These are phyloP conservation scores for Leucosticte australis DNA, from an alignment of 2,113 vertebrate genomes.

Conservation along the genomic window DNA sequence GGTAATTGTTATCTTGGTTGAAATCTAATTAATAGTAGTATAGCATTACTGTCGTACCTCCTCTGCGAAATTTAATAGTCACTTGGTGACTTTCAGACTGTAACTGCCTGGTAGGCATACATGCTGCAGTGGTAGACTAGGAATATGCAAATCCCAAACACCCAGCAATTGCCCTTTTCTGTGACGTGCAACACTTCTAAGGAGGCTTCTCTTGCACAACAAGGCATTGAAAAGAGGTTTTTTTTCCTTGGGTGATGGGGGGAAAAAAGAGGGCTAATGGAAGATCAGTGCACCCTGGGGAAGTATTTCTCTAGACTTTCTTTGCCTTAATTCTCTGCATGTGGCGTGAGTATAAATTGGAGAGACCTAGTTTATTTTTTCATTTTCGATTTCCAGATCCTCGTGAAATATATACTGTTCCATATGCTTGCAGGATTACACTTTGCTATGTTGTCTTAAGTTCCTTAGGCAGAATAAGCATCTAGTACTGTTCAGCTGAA, in stretches of 20 bases:
- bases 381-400: not conserved
- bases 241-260: not conserved
- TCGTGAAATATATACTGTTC: not conserved
- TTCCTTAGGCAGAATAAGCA: not conserved
- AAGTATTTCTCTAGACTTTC: not conserved
- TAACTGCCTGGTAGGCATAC: not conserved
- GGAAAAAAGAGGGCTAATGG: not conserved
- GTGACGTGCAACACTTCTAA: not conserved
- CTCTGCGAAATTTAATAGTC: not conserved
- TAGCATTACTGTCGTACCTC: not conserved
- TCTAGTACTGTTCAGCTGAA: not conserved
- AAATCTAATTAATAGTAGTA: conserved; percentile 49
- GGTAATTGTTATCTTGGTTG: conserved; percentile 1
- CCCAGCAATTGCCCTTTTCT: not conserved
- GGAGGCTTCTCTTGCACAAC: not conserved
- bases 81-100: not conserved
- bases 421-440: not conserved
- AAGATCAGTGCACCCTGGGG: not conserved
- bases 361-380: not conserved
- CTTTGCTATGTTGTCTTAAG: not conserved
- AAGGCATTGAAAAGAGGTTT: not conserved
- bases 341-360: not conserved
- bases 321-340: not conserved
- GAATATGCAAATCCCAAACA: not conserved
- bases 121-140: not conserved